phyloP scores from a whole-genome alignment of 1,140 invertebrate species.

The Elymnias hypermnestra region DNA sequence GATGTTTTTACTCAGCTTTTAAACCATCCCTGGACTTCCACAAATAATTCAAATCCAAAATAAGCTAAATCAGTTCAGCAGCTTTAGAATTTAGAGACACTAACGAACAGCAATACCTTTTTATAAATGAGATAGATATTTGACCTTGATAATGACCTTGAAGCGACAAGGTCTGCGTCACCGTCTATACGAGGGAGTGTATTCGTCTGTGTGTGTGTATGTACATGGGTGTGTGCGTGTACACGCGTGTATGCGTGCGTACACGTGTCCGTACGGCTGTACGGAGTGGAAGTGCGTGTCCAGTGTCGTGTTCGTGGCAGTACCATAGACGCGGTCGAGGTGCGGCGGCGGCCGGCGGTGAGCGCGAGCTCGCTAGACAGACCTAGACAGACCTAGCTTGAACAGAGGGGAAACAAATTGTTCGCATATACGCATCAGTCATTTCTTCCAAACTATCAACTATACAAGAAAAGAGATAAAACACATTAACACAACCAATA shows the following conservation, averaged over 20 bases:
- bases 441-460: conserved; percentile 59
- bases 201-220: conserved; percentile 33
- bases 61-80: too few species aligned
- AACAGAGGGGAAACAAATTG: conserved; percentile 72
- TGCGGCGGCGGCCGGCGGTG: conserved; percentile 66
- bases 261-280: conserved; percentile 22
- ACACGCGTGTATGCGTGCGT: conserved; percentile 20
- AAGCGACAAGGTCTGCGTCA: too few species aligned
- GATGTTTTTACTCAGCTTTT: too few species aligned
- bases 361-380: conserved; percentile 64
- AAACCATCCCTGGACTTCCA: too few species aligned
- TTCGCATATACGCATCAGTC: conserved; percentile 74
- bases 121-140: too few species aligned
- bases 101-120: too few species aligned
- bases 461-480: conserved; percentile 13
- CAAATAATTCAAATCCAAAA: too few species aligned
- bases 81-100: too few species aligned
- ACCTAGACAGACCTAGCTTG: conserved; percentile 75
- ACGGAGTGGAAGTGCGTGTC: conserved; percentile 11
- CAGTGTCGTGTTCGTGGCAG: conserved; percentile 37
- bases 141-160: too few species aligned
- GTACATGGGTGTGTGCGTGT: conserved; percentile 2
- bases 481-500: conserved; percentile 1
- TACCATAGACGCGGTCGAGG: conserved; percentile 66
- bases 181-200: too few species aligned